A percentile compares a stretch with the other conserved stretches of the same genome.
Evolutionary conservation across 1,140 invertebrate species (phyloP).

Genomic region (Trichonephila clavata): DNA sequence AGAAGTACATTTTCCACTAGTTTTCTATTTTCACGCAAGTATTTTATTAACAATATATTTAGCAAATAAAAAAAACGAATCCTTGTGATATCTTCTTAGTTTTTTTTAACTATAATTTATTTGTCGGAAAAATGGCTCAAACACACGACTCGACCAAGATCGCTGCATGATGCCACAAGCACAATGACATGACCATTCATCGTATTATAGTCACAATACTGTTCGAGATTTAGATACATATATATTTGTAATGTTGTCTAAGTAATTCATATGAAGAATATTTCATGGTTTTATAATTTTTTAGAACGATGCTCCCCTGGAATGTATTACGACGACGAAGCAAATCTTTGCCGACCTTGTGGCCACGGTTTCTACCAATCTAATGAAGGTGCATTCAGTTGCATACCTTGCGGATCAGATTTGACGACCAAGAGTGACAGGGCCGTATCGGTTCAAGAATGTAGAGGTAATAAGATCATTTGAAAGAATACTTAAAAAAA

Average conservation of each 20-base stretch:
- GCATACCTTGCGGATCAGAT: slow-evolving; percentile 93
- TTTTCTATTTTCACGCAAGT: too few species aligned
- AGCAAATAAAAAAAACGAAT: too few species aligned
- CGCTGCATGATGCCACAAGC: too few species aligned
- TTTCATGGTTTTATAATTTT: slow-evolving; percentile 63
- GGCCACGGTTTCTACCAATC: slow-evolving; percentile 97
- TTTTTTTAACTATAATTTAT: too few species aligned
- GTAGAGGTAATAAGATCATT: slow-evolving; percentile 79
- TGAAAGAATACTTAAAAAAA: neutral
- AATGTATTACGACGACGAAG: slow-evolving; percentile 93
- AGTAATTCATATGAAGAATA: neutral
- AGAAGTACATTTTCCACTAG: too few species aligned
- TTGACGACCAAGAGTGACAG: slow-evolving; percentile 96
- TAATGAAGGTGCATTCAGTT: slow-evolving; percentile 93
- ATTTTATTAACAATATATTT: too few species aligned
- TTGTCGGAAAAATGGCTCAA: too few species aligned
- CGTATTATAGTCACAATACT: too few species aligned
- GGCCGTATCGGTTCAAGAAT: slow-evolving; percentile 87
- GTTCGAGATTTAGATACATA: too few species aligned
- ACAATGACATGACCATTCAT: too few species aligned
- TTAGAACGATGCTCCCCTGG: slow-evolving; percentile 93
- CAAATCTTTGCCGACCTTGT: slow-evolving; percentile 92
- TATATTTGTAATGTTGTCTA: neutral
- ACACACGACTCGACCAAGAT: too few species aligned
- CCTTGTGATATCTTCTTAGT: too few species aligned